Conservation (phyloP, 2,113 vertebrate species). For the Microtus ochrogaster region DNA sequence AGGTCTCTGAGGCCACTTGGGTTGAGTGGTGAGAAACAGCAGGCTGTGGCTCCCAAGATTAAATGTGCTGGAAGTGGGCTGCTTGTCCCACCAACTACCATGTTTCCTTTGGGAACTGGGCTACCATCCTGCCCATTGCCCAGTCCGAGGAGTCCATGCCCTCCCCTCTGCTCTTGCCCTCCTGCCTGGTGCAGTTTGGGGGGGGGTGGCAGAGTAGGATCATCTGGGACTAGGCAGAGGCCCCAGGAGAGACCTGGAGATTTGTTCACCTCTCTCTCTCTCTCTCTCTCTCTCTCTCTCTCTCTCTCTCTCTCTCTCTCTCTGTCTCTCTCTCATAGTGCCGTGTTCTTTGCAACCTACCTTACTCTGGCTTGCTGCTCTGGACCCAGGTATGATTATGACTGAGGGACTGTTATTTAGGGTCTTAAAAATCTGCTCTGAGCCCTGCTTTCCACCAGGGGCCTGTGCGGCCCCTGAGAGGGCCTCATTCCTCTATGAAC, state of each 20-base stretch:
- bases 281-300: not conserved
- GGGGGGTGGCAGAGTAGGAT: not conserved
- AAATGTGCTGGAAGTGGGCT: not conserved
- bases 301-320: not conserved
- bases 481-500: not conserved
- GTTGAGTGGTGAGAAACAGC: not conserved
- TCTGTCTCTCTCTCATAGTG: constrained; percentile 83
- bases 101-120: constrained; percentile 1
- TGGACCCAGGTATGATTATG: constrained; percentile 89
- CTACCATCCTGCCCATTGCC: not conserved
- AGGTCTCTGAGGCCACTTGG: not conserved
- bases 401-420: not conserved
- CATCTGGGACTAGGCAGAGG: not conserved
- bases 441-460: not conserved
- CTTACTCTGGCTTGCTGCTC: constrained; percentile 94
- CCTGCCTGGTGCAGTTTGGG: not conserved
- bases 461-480: not conserved
- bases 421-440: not conserved
- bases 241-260: not conserved
- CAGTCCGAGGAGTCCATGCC: not conserved
- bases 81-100: not conserved
- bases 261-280: not conserved
- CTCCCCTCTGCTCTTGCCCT: not conserved
- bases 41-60: not conserved
- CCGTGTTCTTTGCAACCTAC: constrained; percentile 95